Base-by-base conservation (phyloP, 2,888 invertebrate species). In the Netelia inedita region DNA sequence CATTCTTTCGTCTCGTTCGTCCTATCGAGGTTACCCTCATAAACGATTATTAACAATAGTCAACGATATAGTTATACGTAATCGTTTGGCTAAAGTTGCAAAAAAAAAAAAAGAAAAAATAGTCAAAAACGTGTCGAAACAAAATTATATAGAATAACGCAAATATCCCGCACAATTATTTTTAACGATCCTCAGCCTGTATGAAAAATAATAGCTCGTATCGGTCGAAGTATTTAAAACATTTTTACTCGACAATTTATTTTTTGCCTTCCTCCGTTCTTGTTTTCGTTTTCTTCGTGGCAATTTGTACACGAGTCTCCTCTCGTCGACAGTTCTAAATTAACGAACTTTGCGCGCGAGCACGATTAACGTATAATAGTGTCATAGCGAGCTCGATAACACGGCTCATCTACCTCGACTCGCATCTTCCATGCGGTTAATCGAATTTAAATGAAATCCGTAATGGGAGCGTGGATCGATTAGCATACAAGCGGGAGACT, bases 371-470 rank as follows among this genome's bases (percentile, higher is more conserved):
- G 63, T 46, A 83, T 59, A 69, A 65, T 68, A 76, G 61, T 73
- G 80, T 73, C 76, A 66, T 16, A 75, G 79, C 59, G 76, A 82
- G 71, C 72, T 55, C 82, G 84, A 87, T 86, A 87, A 81, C 66
- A 85, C 82, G 81, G 82, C 79, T 80, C 86, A 86, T 80, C 80
- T 85, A 79, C 80, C 74, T 59, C 74, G 57, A 50, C 82, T 86
- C 83, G 81, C 78, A 72, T 88, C 87, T 85, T 85, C 86, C 75
- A 81, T 82, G 83, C 83, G 82, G 81, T 81, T 89, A 88, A 89
- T 89, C 88, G 88, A 90, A 91, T 90, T 89, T 89, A 88, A 90
- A 90, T 90, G 89, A 89, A 89, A 89, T 88, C 87, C 80, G 85
- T 87, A 88, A 85, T 86, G 79, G 82, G 82, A 85, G 71, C 85